Conservation (phyloP, 1,140 invertebrate species). For the Telenomus remus region DNA sequence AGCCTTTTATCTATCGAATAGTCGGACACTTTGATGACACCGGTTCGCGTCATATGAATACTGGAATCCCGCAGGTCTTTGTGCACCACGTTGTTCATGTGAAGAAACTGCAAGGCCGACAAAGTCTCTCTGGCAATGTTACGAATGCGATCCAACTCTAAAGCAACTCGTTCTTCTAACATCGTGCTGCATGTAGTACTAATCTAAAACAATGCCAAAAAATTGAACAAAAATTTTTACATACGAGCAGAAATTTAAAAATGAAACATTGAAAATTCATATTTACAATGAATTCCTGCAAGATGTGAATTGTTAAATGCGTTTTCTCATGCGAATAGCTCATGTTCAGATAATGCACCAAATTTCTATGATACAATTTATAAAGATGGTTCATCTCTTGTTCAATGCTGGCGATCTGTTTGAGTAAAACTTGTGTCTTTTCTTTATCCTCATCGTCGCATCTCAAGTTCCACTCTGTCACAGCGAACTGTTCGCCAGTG, state of each 20-base stretch:
- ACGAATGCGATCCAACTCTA: constrained; percentile 79
- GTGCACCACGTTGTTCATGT: constrained; percentile 86
- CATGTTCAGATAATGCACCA: constrained; percentile 84
- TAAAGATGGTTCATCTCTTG: constrained; percentile 82
- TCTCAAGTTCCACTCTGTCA: constrained; percentile 84
- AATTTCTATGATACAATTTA: constrained; percentile 82
- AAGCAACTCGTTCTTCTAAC: constrained; percentile 75
- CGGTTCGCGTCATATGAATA: constrained; percentile 80
- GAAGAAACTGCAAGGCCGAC: constrained; percentile 82
- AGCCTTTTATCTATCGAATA: constrained; percentile 83
- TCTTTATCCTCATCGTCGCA: constrained; percentile 59
- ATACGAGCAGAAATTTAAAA: background rate
- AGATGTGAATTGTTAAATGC: constrained; percentile 77
- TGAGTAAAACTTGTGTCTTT: constrained; percentile 73
- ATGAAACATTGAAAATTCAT: background rate
- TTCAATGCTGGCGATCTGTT: constrained; percentile 80
- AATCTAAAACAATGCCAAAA: constrained; percentile 61
- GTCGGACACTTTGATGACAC: constrained; percentile 79
- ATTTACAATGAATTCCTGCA: constrained; percentile 82
- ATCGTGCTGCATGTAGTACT: constrained; percentile 75
- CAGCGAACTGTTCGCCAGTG: constrained; percentile 80
- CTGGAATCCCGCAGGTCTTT: constrained; percentile 82
- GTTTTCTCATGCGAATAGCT: constrained; percentile 78
- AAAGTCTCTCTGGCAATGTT: constrained; percentile 81
- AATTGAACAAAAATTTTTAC: background rate